Evolutionary conservation across 2,113 vertebrate genomes (phyloP).

Genomic region (Raja brachyura): DNA sequence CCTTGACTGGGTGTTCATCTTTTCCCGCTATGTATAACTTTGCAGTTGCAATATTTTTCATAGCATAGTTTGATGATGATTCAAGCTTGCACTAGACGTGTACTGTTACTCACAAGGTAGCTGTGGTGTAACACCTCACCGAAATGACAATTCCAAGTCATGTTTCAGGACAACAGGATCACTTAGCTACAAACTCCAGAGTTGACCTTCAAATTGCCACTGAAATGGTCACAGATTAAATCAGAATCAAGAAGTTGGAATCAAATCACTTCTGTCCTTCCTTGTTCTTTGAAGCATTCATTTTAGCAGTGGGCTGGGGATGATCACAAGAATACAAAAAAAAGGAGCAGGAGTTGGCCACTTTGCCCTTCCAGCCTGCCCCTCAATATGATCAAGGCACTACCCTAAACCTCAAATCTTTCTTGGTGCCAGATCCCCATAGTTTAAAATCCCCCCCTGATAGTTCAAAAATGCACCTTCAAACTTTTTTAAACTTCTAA

Average conservation of each 20-base stretch:
- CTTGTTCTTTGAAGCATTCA: neutral
- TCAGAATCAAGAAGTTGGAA: neutral
- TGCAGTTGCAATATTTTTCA: neutral
- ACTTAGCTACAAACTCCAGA: no score
- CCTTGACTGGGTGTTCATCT: no score
- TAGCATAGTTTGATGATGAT: neutral
- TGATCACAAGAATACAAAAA: neutral
- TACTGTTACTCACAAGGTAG: neutral
- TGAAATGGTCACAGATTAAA: neutral
- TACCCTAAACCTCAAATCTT: no score
- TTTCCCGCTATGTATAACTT: no score
- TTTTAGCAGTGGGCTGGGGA: neutral
- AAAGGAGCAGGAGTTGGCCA: no score
- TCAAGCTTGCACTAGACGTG: neutral
- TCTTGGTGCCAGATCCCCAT: no score
- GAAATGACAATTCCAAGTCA: neutral
- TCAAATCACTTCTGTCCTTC: neutral
- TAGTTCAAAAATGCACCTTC: no score
- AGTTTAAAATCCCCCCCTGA: no score
- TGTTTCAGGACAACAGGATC: neutral
- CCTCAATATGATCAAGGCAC: no score
- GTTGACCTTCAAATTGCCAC: neutral
- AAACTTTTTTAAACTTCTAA: no score
- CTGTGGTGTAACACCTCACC: neutral
- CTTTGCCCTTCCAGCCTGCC: no score